Base-by-base conservation (phyloP, 2,888 invertebrate genomes). In the Parochlus steinenii region DNA sequence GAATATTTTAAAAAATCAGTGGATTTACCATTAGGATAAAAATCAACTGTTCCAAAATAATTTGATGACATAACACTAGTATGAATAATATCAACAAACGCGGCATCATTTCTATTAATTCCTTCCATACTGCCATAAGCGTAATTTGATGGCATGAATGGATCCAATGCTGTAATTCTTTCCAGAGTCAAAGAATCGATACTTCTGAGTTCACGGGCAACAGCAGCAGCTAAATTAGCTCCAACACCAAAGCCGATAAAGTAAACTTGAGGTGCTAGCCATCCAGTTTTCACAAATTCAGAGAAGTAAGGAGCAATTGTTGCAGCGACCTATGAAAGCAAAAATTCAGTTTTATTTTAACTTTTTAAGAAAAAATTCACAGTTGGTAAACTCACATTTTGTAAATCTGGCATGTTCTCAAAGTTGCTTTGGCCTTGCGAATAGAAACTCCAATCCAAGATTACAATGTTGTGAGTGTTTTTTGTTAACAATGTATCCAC, bases 41-140 rank as follows among this genome's bases (percentile, higher is more conserved):
- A 25, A 10, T 25, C 25, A 14, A 25, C 8, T 12, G 4, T 5
- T 25, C 25, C 25, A 10, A 4, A 5, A 14, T 6, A 25, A 6
- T 14, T 14, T 11, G n/a, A 25, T 5, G 5, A 4, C n/a, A 11
- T 14, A 12, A 11, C 25, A 14, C 14, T 14, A 10, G 25, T 25
- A 10, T 25, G 25, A 25, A 25, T 25, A 10, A 25, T 25, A 14
- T 25, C 25, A 25, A 25, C 25, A 7, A 25, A 25, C 11, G n/a
- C 25, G n/a, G n/a, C n/a, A n/a, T n/a, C n/a, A n/a, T n/a, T n/a
- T n/a, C n/a, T n/a, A n/a, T n/a, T n/a, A n/a, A n/a, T n/a, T n/a
- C n/a, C n/a, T n/a, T n/a, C n/a, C n/a, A n/a, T n/a, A n/a, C n/a
- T n/a, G n/a, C n/a, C n/a, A n/a, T n/a, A n/a, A n/a, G n/a, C n/a